Evolutionary conservation across 2,888 invertebrate genomes (phyloP), one percentile per base, ranked within the genome.

Genomic region (Harpagoxenus sublaevis): DNA sequence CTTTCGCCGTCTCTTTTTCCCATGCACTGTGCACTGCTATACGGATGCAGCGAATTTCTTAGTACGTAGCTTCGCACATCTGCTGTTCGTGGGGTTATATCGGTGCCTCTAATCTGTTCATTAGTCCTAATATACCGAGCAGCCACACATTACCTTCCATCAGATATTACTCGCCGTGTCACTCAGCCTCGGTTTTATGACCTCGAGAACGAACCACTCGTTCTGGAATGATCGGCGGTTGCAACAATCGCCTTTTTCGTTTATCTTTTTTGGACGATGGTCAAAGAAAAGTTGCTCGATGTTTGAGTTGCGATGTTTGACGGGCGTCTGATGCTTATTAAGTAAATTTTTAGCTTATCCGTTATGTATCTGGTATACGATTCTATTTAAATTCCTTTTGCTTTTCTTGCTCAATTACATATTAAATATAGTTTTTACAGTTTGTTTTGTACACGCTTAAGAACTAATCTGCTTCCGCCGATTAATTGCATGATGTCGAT

Each of bases 51-150:
- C 55, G 78, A 57, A 66, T 81, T 81, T 62, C 39, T 81, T 71
- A 39, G 48, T 62, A 65, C 60, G 60, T 51, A 55, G 48, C 71
- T 60, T 31, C 75, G 62, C 63, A 57, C 84, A 73, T 78, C 77
- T 60, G 60, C 68, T 35, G 62, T 28, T 45, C 55, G 66, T 65
- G 39, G 60, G 74, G 55, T 83, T 83, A 87, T 93, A 92, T 93
- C 93, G 74, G 91, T 62, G 85, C 84, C 89, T 90, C 89, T 91
- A 89, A 93, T 93, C 93, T 92, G 91, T 93, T 94, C 93, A 93
- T 93, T 93, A 94, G 93, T 92, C 92, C 91, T 93, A 94, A 93
- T 94, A 93, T 92, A 92, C 91, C 90, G 89, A 89, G 86, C 90
- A 91, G 88, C 92, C 92, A 92, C 91, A 92, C 93, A 90, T n/a